Evolutionary conservation across 2,888 invertebrate genomes (phyloP).

Genomic region (Drosophila quinaria): DNA sequence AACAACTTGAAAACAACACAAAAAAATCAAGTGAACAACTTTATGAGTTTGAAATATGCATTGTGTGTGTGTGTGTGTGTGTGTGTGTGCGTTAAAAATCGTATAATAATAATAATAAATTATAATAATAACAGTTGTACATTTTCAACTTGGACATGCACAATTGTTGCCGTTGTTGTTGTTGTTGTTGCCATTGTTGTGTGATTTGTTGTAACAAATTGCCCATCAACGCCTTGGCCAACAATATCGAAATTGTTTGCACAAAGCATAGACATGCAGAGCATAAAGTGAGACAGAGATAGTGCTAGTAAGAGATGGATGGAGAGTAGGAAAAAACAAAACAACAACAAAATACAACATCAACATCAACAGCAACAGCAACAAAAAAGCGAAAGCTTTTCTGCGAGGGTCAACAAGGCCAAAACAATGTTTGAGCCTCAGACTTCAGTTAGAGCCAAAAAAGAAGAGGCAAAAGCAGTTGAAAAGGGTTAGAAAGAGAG

Average conservation of each 20-base stretch:
- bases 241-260: conserved; percentile 35
- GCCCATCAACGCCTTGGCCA: conserved; percentile 68
- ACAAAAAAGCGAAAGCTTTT: conserved; percentile 56
- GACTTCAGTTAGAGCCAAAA: conserved; percentile 1
- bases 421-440: conserved; percentile 15
- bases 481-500: neutral
- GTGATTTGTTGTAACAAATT: conserved; percentile 61
- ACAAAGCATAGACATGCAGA: neutral
- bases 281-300: neutral
- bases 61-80: conserved; percentile 24
- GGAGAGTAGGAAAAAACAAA: neutral
- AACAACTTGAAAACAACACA: conserved; percentile 21
- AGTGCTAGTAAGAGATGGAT: neutral
- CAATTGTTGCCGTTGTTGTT: conserved; percentile 12
- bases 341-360: neutral
- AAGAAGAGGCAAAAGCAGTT: neutral
- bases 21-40: conserved; percentile 19
- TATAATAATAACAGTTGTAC: conserved; percentile 61
- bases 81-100: conserved; percentile 42
- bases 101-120: conserved; percentile 65
- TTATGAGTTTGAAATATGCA: conserved; percentile 41
- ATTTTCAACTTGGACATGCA: conserved; percentile 50
- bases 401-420: conserved; percentile 57
- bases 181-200: conserved; percentile 26
- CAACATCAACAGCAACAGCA: conserved; percentile 19